Evolutionary conservation across 1,140 invertebrate species (phyloP).

Genomic region (Sinella curviseta): DNA sequence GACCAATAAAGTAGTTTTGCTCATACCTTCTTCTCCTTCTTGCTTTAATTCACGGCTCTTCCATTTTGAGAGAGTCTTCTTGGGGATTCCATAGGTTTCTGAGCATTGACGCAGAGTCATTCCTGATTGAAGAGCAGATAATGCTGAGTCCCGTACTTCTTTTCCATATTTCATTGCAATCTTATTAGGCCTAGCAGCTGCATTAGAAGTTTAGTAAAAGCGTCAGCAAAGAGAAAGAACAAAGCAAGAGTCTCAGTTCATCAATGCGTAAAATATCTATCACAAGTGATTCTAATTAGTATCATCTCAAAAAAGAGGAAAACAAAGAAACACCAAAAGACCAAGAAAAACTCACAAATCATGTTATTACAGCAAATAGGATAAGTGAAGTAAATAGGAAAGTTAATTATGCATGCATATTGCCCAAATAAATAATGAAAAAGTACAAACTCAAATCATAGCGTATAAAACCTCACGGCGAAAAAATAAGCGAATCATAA

Average conservation of each 20-base stretch:
- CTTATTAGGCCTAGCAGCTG: slow-evolving; percentile 19
- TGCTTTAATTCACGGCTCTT: slow-evolving; percentile 6
- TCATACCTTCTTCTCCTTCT: slow-evolving; percentile 11
- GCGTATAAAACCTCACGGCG: background rate
- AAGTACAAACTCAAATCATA: too few species aligned
- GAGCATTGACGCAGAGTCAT: slow-evolving; percentile 41
- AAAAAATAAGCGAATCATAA: background rate
- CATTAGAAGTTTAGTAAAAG: background rate
- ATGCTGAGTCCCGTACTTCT: slow-evolving; percentile 41
- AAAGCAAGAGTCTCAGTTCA: background rate
- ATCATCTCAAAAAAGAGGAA: too few species aligned
- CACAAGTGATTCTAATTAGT: background rate
- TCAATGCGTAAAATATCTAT: background rate
- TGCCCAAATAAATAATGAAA: too few species aligned
- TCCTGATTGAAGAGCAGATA: slow-evolving; percentile 38
- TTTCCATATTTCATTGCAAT: slow-evolving; percentile 34
- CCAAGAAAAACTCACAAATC: too few species aligned
- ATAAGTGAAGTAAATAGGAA: too few species aligned
- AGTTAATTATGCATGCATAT: too few species aligned
- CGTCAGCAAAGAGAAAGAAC: background rate
- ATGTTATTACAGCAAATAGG: too few species aligned
- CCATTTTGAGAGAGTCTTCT: slow-evolving; percentile 42
- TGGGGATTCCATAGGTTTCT: slow-evolving; percentile 44
- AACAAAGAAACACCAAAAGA: too few species aligned
- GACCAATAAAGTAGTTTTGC: background rate